A percentile compares a stretch with the other conserved stretches of the same genome.
phyloP scores from a whole-genome alignment of 1,140 invertebrate genomes.

The Drosophila mayri region DNA sequence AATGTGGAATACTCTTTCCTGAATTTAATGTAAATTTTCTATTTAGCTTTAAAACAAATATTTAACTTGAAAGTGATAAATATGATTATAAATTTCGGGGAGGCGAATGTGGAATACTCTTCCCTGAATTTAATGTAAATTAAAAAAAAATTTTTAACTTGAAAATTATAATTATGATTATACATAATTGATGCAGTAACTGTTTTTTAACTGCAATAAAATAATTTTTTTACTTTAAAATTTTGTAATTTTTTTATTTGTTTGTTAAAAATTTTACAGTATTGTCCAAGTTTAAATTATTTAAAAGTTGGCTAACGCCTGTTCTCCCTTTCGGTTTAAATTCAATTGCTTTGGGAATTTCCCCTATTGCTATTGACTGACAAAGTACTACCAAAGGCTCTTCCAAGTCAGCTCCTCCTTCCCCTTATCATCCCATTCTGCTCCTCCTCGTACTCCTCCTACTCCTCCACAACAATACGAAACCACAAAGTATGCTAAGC shows the following conservation, averaged over 20 bases:
- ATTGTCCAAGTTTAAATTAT: not conserved
- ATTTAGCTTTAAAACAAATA: too few relatives aligned
- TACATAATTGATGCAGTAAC: too few relatives aligned
- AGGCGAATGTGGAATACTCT: too few relatives aligned
- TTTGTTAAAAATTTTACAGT: not conserved
- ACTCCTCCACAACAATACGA: slow-evolving; percentile 26
- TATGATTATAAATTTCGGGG: too few relatives aligned
- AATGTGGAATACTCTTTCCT: not conserved
- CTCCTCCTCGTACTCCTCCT: not conserved
- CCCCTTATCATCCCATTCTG: not conserved
- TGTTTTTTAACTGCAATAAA: not conserved
- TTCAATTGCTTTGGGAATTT: not conserved
- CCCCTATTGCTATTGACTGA: not conserved
- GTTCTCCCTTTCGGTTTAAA: not conserved
- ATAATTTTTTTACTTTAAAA: not conserved
- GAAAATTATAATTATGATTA: too few relatives aligned
- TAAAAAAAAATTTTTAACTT: too few relatives aligned
- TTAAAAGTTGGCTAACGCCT: not conserved
- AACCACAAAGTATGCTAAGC: slow-evolving; percentile 56
- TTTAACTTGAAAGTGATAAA: too few relatives aligned
- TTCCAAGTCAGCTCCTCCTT: not conserved
- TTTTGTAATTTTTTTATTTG: not conserved
- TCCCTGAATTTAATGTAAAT: too few relatives aligned
- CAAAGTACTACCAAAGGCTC: not conserved
- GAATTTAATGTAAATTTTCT: not conserved